These are phyloP conservation scores for Candidula unifasciata DNA, from an alignment of 2,888 invertebrate genomes.

Conservation along the genomic window DNA sequence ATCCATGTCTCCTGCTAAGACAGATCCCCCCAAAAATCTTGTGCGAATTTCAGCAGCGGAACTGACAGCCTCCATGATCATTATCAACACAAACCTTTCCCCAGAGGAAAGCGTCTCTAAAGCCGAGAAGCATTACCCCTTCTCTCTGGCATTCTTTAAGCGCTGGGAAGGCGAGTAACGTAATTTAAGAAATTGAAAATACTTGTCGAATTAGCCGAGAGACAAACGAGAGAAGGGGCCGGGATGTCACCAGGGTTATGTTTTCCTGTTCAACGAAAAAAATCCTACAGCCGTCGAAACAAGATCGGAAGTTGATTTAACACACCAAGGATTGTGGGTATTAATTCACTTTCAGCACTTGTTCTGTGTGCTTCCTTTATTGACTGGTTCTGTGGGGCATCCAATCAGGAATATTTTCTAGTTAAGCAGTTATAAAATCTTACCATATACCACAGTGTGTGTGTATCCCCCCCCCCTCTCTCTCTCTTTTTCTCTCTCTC, in stretches of 20 bases:
- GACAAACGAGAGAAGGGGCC: constrained; percentile 33
- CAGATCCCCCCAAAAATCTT: constrained; percentile 33
- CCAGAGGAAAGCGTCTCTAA: background rate
- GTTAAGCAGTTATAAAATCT: too few relatives aligned
- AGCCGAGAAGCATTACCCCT: background rate
- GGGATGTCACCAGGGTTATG: constrained; percentile 31
- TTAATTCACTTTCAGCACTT: constrained; percentile 10
- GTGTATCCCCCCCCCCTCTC: too few relatives aligned
- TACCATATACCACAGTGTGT: too few relatives aligned
- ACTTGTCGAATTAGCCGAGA: constrained; percentile 42
- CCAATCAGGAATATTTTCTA: background rate
- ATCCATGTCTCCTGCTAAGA: background rate
- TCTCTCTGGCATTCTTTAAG: constrained; percentile 1
- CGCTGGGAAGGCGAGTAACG: constrained; percentile 19
- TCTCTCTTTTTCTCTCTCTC: too few relatives aligned
- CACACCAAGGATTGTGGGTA: constrained; percentile 13
- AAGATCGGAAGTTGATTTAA: constrained; percentile 37
- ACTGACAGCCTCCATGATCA: constrained; percentile 43
- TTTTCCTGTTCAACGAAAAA: constrained; percentile 33
- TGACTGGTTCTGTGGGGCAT: background rate
- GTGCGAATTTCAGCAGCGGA: constrained; percentile 19
- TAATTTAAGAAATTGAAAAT: constrained; percentile 48
- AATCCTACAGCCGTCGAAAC: constrained; percentile 22
- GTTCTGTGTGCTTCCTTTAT: background rate
- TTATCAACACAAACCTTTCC: constrained; percentile 38